Evolutionary conservation across 2,113 vertebrate species (phyloP).

Genomic region (Fregata magnificens): DNA sequence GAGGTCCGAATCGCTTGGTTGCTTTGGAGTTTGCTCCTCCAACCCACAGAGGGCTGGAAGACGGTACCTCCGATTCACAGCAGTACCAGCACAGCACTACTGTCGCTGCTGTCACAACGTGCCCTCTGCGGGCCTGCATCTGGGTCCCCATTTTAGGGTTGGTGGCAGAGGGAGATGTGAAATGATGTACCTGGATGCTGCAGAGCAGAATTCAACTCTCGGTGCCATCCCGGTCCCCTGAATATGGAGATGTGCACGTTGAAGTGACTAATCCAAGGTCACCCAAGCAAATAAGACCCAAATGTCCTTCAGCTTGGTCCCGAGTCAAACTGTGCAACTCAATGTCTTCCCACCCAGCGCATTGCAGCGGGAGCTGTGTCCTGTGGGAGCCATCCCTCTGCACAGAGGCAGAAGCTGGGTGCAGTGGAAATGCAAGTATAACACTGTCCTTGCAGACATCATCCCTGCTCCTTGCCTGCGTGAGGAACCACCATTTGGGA

Average conservation of each 20-base stretch:
- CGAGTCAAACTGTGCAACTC: background rate
- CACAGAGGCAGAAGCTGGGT: background rate
- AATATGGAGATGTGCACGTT: accelerated
- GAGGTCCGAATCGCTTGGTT: background rate
- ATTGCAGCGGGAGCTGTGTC: background rate
- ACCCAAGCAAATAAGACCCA: background rate
- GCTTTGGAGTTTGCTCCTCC: background rate
- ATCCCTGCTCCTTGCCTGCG: background rate
- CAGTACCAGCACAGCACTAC: background rate
- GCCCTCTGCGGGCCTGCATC: accelerated
- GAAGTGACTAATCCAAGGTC: background rate
- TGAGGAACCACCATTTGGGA: background rate
- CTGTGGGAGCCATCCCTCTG: background rate
- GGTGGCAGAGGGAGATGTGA: background rate
- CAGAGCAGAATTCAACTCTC: background rate
- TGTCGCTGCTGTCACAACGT: background rate
- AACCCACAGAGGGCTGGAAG: accelerated
- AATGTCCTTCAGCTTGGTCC: background rate
- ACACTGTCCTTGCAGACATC: background rate
- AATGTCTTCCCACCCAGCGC: background rate
- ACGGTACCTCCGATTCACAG: background rate
- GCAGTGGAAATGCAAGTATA: background rate
- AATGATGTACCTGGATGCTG: background rate
- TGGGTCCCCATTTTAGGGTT: background rate
- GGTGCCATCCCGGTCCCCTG: accelerated